Evolutionary conservation across 2,113 vertebrate genomes (phyloP).

Genomic region (Lepus timidus): DNA sequence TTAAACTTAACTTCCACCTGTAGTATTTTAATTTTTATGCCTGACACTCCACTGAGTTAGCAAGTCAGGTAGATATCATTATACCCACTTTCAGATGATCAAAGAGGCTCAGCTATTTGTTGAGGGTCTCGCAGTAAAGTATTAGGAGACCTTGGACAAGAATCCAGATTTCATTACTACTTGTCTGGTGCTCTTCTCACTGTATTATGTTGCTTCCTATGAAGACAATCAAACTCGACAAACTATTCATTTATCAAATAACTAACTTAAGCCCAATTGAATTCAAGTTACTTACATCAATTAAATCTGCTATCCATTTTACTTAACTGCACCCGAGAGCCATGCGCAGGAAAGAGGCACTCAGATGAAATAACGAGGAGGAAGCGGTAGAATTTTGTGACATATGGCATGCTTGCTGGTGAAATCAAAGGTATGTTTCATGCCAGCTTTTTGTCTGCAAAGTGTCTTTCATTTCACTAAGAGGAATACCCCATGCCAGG

Average conservation of each 20-base stretch:
- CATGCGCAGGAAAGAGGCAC: conserved; percentile 64
- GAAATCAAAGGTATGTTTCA: conserved; percentile 84
- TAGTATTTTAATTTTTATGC: background rate
- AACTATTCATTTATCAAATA: conserved; percentile 61
- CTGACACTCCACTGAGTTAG: background rate
- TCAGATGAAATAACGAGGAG: conserved; percentile 80
- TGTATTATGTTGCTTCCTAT: background rate
- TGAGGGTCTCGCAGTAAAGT: conserved; percentile 21
- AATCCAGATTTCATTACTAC: conserved; percentile 25
- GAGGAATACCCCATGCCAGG: conserved; percentile 76
- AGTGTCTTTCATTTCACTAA: conserved; percentile 83
- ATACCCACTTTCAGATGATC: conserved; percentile 25
- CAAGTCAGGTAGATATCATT: conserved; percentile 21
- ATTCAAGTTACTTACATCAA: conserved; percentile 73
- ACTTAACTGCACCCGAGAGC: conserved; percentile 56
- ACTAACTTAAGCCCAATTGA: conserved; percentile 66
- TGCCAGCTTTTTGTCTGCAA: conserved; percentile 84
- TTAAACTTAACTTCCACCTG: conserved; percentile 43
- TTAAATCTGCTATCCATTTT: conserved; percentile 69
- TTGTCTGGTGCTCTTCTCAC: conserved; percentile 1
- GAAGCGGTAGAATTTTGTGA: conserved; percentile 80
- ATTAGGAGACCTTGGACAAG: background rate
- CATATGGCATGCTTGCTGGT: conserved; percentile 86
- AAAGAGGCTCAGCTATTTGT: conserved; percentile 49
- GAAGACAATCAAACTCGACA: conserved; percentile 46